These are phyloP conservation scores for Megalops cyprinoides DNA, from an alignment of 2,797 vertebrate species.

Conservation along the genomic window DNA sequence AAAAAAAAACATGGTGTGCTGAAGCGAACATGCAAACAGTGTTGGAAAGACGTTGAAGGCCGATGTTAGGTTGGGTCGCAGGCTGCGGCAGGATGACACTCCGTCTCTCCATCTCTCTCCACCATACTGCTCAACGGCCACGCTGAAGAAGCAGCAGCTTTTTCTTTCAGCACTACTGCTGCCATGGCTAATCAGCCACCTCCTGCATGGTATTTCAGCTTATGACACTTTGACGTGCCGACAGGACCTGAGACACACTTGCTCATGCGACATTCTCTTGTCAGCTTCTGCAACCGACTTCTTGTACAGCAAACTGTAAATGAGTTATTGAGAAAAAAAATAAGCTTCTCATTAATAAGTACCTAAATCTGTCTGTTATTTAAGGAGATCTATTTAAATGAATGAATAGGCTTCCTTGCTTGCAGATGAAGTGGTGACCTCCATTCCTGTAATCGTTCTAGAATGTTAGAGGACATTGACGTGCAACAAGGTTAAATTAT, in stretches of 20 bases:
- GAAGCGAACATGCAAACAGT: too few relatives aligned
- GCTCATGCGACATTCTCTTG: not conserved
- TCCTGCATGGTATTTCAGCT: not conserved
- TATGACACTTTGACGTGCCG: not conserved
- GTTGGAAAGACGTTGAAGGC: too few relatives aligned
- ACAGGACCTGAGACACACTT: not conserved
- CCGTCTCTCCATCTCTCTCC: not conserved
- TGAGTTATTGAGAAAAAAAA: conserved; percentile 29
- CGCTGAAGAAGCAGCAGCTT: not conserved
- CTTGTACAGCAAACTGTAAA: conserved; percentile 30
- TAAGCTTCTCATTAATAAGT: conserved; percentile 31
- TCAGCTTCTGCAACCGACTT: conserved; percentile 16
- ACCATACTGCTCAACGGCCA: not conserved
- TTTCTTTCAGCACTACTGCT: not conserved
- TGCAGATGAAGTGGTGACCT: conserved; percentile 9
- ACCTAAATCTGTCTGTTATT: conserved; percentile 11
- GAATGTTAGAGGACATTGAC: conserved; percentile 45
- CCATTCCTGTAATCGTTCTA: conserved; percentile 10
- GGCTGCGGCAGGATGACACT: too few relatives aligned
- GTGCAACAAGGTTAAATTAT: conserved; percentile 32
- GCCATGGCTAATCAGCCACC: not conserved
- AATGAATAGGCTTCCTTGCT: conserved; percentile 22
- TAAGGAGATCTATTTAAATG: conserved; percentile 29
- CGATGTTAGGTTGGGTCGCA: too few relatives aligned
- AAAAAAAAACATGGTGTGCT: too few relatives aligned